Percentiles rank a stretch among this genome's conserved stretches.
phyloP scores from a whole-genome alignment of 2,888 invertebrate genomes.

The Drosophila phalerata region DNA sequence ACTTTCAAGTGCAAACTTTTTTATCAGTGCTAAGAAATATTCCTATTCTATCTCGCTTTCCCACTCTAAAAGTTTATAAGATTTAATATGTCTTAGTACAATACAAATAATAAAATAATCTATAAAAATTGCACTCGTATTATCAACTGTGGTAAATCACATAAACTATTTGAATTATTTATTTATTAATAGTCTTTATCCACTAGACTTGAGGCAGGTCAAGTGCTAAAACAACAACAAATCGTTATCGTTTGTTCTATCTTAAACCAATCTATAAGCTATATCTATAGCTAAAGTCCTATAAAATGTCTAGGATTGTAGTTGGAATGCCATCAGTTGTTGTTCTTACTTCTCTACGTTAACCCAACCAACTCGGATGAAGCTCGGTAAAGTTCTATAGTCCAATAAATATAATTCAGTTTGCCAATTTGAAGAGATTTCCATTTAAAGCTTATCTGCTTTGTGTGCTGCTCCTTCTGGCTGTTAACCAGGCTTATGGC shows the following conservation, averaged over 20 bases:
- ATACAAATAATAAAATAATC: not conserved
- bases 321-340: constrained; percentile 30
- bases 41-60: not conserved
- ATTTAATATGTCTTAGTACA: not conserved
- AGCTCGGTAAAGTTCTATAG: constrained; percentile 49
- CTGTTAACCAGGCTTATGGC: not conserved
- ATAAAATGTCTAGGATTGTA: constrained; percentile 35
- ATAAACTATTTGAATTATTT: constrained; percentile 18
- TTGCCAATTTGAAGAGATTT: not conserved
- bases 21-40: not conserved
- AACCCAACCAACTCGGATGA: constrained; percentile 43
- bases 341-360: constrained; percentile 1
- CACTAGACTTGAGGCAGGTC: constrained; percentile 40
- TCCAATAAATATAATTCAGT: not conserved
- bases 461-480: constrained; percentile 22
- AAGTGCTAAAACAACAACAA: constrained; percentile 63
- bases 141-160: constrained; percentile 13
- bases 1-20: no score
- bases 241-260: constrained; percentile 14
- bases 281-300: constrained; percentile 22
- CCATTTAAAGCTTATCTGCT: constrained; percentile 24
- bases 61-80: not conserved
- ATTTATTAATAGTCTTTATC: constrained; percentile 1
- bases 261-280: constrained; percentile 15
- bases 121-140: not conserved